phyloP scores from a whole-genome alignment of 1,140 invertebrate species.

The Ceratina japonica region DNA sequence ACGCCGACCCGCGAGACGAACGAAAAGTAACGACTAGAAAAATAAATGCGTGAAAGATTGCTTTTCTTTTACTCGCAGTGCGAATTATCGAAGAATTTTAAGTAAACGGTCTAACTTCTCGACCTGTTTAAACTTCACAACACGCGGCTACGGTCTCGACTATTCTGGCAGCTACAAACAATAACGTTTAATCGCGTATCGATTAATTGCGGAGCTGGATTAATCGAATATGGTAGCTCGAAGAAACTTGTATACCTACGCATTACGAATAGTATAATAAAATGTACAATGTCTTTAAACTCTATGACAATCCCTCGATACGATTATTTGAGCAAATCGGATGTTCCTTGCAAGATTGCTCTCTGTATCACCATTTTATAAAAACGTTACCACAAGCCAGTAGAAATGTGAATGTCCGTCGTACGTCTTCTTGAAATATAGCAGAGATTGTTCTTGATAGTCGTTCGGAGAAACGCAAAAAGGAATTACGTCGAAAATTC shows the following conservation, averaged over 20 bases:
- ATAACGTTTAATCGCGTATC: neutral
- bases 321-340: slow-evolving; percentile 53
- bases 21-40: neutral
- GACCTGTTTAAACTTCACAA: neutral
- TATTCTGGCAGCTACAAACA: slow-evolving; percentile 17
- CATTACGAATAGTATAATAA: slow-evolving; percentile 31
- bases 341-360: slow-evolving; percentile 55
- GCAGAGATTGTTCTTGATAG: slow-evolving; percentile 48
- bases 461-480: slow-evolving; percentile 40
- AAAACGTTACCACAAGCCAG: slow-evolving; percentile 51
- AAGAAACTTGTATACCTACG: slow-evolving; percentile 26
- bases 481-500: slow-evolving; percentile 23
- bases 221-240: slow-evolving; percentile 5
- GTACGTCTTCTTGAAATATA: slow-evolving; percentile 28
- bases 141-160: neutral
- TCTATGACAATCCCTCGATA: slow-evolving; percentile 50
- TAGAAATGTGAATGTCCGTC: slow-evolving; percentile 45
- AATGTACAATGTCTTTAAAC: slow-evolving; percentile 41
- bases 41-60: neutral
- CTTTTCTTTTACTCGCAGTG: neutral
- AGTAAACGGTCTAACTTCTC: neutral
- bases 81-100: neutral
- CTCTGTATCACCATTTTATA: slow-evolving; percentile 47
- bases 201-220: neutral
- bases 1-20: too few species aligned